Percentiles rank a stretch among this genome's conserved stretches.
Evolutionary conservation across 1,140 invertebrate genomes (phyloP).

Genomic region (Conus betulinus): DNA sequence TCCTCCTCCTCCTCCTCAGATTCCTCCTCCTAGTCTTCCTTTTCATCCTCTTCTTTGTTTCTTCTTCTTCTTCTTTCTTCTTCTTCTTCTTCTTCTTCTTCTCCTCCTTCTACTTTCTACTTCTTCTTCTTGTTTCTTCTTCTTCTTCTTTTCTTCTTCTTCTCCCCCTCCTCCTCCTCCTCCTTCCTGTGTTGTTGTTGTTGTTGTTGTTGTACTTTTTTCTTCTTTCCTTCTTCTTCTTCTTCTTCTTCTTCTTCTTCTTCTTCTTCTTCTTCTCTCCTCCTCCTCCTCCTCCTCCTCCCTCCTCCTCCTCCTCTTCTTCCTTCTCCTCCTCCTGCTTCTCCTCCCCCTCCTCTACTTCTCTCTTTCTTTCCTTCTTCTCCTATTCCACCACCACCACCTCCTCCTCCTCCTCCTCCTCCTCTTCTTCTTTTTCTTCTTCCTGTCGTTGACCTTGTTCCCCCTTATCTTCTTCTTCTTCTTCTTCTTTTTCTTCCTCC

Average conservation of each 20-base stretch:
- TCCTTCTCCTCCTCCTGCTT: too few relatives aligned
- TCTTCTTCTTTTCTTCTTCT: neutral
- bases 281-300: neutral
- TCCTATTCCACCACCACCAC: neutral
- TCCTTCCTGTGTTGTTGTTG: too few relatives aligned
- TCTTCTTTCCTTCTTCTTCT: too few relatives aligned
- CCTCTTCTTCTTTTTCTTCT: neutral
- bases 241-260: neutral
- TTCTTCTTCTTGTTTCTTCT: neutral
- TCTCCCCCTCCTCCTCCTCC: neutral
- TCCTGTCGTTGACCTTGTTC: too few relatives aligned
- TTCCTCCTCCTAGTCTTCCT: too few relatives aligned
- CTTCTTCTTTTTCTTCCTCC: neutral
- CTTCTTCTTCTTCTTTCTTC: slow-evolving; percentile 5
- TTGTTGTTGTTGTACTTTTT: too few relatives aligned
- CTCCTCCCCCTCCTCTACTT: neutral
- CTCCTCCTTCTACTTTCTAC: neutral
- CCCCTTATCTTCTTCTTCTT: too few relatives aligned
- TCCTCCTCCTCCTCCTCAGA: neutral
- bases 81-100: neutral
- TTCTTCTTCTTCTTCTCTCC: neutral
- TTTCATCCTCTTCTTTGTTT: too few relatives aligned
- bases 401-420: neutral
- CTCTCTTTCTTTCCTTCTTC: neutral
- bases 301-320: neutral